Conservation (phyloP, 2,797 vertebrate genomes). For the Oreortyx pictus region DNA sequence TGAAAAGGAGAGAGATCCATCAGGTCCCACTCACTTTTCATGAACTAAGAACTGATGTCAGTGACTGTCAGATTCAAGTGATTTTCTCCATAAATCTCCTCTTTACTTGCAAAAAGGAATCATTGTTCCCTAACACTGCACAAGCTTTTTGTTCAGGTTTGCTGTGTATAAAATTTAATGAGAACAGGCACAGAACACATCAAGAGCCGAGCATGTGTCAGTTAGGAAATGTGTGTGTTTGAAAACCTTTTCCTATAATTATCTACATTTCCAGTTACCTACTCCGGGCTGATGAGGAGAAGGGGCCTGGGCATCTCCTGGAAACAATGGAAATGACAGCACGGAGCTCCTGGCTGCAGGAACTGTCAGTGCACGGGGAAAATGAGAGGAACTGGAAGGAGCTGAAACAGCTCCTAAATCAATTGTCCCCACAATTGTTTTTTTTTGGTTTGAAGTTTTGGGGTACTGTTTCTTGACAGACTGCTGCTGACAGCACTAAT, state of each 20-base stretch:
- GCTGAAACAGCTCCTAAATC: accelerated
- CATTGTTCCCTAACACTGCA: slow-evolving; percentile 68
- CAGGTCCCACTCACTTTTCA: slow-evolving; percentile 75
- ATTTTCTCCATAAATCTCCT: slow-evolving; percentile 74
- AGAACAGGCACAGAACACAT: slow-evolving; percentile 66
- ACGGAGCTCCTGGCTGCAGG: neutral
- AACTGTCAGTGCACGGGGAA: no score
- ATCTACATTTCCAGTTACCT: neutral
- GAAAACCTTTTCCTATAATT: slow-evolving; percentile 67
- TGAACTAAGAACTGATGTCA: slow-evolving; percentile 75
- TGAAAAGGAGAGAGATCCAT: slow-evolving; percentile 70
- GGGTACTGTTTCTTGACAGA: accelerated
- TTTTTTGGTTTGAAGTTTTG: accelerated
- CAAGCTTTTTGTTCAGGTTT: slow-evolving; percentile 66
- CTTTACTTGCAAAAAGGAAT: slow-evolving; percentile 71
- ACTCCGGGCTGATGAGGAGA: neutral
- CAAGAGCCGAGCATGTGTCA: slow-evolving; percentile 61
- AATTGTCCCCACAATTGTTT: accelerated
- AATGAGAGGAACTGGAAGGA: neutral
- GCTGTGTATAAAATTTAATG: slow-evolving; percentile 78
- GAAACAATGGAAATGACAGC: neutral
- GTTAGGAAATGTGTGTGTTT: slow-evolving; percentile 53
- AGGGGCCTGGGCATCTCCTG: neutral
- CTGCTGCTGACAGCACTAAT: neutral
- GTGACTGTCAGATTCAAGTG: slow-evolving; percentile 74